Base-by-base conservation (phyloP, 1,140 invertebrate genomes). In the Drosophila lacteicornis region DNA sequence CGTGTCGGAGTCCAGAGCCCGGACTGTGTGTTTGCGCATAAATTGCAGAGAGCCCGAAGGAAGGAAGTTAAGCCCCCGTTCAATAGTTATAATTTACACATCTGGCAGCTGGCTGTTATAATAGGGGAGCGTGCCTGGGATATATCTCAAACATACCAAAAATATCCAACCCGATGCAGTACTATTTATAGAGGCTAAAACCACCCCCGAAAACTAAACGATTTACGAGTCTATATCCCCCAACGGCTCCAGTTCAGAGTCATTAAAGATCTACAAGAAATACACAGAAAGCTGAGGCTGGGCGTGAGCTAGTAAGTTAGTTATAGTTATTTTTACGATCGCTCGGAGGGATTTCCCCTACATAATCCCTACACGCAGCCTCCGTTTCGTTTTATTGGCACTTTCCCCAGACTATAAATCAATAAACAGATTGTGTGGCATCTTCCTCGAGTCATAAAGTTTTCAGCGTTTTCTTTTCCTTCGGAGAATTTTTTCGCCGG, bases 321-420 rank as follows among this genome's bases (percentile, higher is more conserved):
- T 56, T 56, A 59, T 59, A 88, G 58, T 70, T 56, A 33, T 58
- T 88, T 87, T 87, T 75, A 88, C 58, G 77, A 83, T 73, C 75
- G 17, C 30, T n/a, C 22, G 5, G 58, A 49, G 70, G 59, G 57
- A 65, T 33, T 66, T 50, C 74, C 55, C 51, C 68, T n/a, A 17
- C 27, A 7, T 82, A 66, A 82, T 81, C 82, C 82, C 67, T 25
- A 4, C 56, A 78, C 19, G 66, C 40, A 43, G 62, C 75, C 42
- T 42, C 65, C 50, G 27, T 38, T 3, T 3, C 45, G 59, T 90
- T 90, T 91, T 90, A 90, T 90, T 90, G 82, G 79, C 82, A 85
- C 85, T 90, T 91, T 91, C 65, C 71, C 70, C 38, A 68, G 66
- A 84, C 85, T 76, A 90, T 90, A 90, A 90, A 91, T 90, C 85